phyloP scores from a whole-genome alignment of 2,888 invertebrate genomes.

The Julus scanicus region DNA sequence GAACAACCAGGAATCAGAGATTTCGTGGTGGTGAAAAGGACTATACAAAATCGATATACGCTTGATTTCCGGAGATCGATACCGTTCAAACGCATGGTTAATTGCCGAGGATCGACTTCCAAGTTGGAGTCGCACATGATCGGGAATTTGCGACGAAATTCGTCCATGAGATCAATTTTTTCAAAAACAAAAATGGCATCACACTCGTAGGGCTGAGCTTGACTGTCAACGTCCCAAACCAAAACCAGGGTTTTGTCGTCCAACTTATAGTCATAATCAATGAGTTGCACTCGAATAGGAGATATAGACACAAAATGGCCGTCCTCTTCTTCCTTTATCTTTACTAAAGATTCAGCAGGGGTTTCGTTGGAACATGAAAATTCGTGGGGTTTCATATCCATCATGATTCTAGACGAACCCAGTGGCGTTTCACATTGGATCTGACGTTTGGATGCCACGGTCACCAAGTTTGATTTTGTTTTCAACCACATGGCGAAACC shows the following conservation, averaged over 20 bases:
- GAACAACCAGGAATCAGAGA: conserved; percentile 49
- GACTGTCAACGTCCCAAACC: conserved; percentile 16
- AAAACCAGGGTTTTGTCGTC: not conserved
- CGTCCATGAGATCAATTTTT: not conserved
- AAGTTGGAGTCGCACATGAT: not conserved
- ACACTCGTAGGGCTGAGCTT: conserved; percentile 38
- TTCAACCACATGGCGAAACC: conserved; percentile 50
- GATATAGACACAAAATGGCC: not conserved
- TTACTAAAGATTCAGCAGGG: not conserved
- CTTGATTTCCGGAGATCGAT: not conserved
- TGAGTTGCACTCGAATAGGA: not conserved
- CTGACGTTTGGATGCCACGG: not conserved
- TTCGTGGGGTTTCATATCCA: conserved; percentile 10
- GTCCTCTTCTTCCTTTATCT: conserved; percentile 34
- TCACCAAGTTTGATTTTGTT: not conserved
- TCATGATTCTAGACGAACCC: not conserved
- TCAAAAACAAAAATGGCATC: conserved; percentile 48
- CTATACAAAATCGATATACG: conserved; percentile 42
- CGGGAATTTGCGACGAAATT: not conserved
- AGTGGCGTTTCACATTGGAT: conserved; percentile 36
- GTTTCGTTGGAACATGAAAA: conserved; percentile 48
- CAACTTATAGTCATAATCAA: conserved; percentile 31
- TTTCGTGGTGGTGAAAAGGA: conserved; percentile 28
- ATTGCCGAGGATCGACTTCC: not conserved
- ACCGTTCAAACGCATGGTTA: conserved; percentile 17